A percentile compares a stretch with the other conserved stretches of the same genome.
These are phyloP conservation scores for Micromys minutus DNA, from an alignment of 2,113 vertebrate genomes.

Conservation along the genomic window DNA sequence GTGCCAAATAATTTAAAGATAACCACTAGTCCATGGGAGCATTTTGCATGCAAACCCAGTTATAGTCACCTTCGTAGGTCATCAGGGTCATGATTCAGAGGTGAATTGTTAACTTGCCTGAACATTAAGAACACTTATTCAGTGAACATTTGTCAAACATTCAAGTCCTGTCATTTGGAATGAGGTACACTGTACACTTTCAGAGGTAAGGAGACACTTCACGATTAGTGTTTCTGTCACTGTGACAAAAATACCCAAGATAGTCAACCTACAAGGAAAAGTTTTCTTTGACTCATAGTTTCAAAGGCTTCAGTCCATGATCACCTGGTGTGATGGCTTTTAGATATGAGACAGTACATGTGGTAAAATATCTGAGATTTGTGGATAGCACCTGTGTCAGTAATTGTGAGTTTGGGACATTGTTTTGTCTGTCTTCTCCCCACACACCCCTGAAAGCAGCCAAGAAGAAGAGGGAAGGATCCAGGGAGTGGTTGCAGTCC, in stretches of 20 bases:
- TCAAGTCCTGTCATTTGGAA: neutral
- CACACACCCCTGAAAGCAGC: neutral
- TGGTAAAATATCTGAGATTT: neutral
- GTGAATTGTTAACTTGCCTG: neutral
- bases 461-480: neutral
- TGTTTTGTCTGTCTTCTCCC: neutral
- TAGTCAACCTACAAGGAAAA: neutral
- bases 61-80: neutral
- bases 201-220: neutral
- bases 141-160: neutral
- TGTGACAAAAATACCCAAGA: neutral
- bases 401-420: neutral
- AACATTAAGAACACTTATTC: neutral
- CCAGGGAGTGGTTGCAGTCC: too few species aligned
- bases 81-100: neutral
- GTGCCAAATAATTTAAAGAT: neutral
- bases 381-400: neutral
- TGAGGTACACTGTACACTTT: fast-evolving
- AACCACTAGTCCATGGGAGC: neutral
- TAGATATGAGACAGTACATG: neutral
- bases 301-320: neutral
- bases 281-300: neutral
- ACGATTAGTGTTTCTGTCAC: neutral
- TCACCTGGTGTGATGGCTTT: neutral
- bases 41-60: neutral